These are phyloP conservation scores for Dicranocentrus wangi DNA, from an alignment of 2,888 invertebrate species.

Conservation along the genomic window DNA sequence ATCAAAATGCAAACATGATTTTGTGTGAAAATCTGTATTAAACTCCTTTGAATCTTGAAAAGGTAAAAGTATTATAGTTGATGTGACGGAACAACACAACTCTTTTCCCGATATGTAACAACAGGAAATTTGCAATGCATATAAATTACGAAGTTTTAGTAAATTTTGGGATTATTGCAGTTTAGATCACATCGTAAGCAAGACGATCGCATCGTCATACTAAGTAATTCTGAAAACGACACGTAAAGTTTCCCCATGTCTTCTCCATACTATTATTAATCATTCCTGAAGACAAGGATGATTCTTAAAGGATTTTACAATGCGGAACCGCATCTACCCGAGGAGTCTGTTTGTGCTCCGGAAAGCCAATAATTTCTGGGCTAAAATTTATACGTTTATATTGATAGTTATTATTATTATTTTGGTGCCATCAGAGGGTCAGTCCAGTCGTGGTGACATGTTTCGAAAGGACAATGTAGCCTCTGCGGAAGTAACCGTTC, in stretches of 20 bases:
- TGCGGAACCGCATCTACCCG: conserved; percentile 33
- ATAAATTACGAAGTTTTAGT: conserved; percentile 25
- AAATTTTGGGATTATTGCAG: conserved; percentile 2
- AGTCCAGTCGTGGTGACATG: conserved; percentile 28
- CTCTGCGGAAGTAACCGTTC: conserved; percentile 1
- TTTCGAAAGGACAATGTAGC: conserved; percentile 2
- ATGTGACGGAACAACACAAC: conserved; percentile 1
- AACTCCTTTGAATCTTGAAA: not conserved
- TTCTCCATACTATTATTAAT: not conserved
- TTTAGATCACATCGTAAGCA: not conserved
- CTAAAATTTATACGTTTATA: not conserved
- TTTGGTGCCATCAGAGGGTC: conserved; percentile 7
- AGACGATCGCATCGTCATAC: not conserved
- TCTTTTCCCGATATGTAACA: not conserved
- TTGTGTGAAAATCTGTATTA: not conserved
- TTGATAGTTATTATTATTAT: conserved; percentile 13
- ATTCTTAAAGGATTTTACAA: conserved; percentile 32
- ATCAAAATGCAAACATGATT: not conserved
- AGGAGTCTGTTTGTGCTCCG: not conserved
- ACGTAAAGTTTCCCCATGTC: too few relatives aligned
- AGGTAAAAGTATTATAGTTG: not conserved
- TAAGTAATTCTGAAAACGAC: too few relatives aligned
- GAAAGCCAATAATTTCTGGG: not conserved
- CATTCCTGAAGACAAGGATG: conserved; percentile 26
- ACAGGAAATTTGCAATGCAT: conserved; percentile 20